A percentile compares a stretch with the other conserved stretches of the same genome.
These are phyloP conservation scores for Dryoscopus gambensis DNA, from an alignment of 2,113 vertebrate genomes.

Conservation along the genomic window DNA sequence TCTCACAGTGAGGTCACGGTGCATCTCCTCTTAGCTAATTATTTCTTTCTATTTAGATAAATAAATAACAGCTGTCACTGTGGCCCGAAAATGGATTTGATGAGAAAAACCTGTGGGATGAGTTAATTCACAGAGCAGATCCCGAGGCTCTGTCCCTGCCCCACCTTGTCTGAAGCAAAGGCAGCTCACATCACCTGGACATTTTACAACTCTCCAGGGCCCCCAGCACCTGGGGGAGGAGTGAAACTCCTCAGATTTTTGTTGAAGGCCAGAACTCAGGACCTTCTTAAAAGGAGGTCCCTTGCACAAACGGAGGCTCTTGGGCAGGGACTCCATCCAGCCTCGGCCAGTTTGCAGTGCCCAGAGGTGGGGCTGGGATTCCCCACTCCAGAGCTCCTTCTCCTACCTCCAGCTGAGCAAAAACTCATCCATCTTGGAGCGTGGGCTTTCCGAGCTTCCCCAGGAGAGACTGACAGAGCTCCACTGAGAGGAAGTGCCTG, in stretches of 20 bases:
- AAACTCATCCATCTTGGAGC: neutral
- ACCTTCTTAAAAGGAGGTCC: neutral
- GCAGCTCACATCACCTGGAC: neutral
- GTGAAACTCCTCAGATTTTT: neutral
- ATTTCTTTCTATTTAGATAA: neutral
- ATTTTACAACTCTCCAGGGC: neutral
- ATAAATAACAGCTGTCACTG: neutral
- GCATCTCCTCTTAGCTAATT: neutral
- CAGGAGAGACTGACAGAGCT: neutral
- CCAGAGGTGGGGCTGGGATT: neutral
- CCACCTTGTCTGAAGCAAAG: neutral
- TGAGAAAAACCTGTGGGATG: neutral
- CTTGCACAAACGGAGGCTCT: neutral
- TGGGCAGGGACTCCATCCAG: neutral
- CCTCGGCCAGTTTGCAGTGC: neutral
- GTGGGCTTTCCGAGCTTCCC: neutral
- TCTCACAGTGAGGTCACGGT: rapidly evolving
- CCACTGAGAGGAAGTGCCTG: neutral
- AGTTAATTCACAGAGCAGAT: neutral
- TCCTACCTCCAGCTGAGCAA: neutral
- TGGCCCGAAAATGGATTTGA: neutral
- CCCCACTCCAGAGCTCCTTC: neutral
- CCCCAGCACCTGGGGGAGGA: neutral
- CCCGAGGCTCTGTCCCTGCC: neutral
- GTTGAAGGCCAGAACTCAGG: neutral